Evolutionary conservation across 2,888 invertebrate genomes (phyloP).

Genomic region (Vandiemenella viatica): DNA sequence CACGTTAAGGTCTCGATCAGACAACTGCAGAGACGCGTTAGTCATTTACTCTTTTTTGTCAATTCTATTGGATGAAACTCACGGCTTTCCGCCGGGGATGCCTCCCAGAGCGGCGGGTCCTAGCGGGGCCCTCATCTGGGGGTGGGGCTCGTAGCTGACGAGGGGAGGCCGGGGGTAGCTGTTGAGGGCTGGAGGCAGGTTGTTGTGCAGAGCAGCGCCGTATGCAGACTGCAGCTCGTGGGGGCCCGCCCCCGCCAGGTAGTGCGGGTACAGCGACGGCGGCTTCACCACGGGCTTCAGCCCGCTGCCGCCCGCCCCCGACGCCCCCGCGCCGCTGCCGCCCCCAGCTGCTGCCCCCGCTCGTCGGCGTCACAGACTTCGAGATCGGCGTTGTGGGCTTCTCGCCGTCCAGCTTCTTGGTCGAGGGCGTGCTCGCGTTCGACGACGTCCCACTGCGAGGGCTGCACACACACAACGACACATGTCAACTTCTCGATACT

Average conservation of each 20-base stretch:
- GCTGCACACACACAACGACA: slow-evolving; percentile 61
- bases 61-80: slow-evolving; percentile 36
- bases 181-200: slow-evolving; percentile 45
- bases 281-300: slow-evolving; percentile 36
- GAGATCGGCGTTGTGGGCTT: slow-evolving; percentile 83
- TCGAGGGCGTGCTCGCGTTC: slow-evolving; percentile 79
- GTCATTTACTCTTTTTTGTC: neutral
- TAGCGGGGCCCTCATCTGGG: slow-evolving; percentile 48
- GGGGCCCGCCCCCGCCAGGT: slow-evolving; percentile 38
- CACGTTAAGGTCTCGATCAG: no score
- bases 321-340: slow-evolving; percentile 31
- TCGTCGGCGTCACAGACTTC: slow-evolving; percentile 77
- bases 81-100: slow-evolving; percentile 72
- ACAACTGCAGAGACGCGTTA: neutral
- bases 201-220: slow-evolving; percentile 47
- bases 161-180: slow-evolving; percentile 49
- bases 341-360: slow-evolving; percentile 36
- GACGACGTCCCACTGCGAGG: slow-evolving; percentile 73
- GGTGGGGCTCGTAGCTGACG: slow-evolving; percentile 49
- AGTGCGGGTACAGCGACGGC: slow-evolving; percentile 44
- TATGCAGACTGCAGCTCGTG: slow-evolving; percentile 43
- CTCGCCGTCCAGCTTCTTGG: slow-evolving; percentile 68
- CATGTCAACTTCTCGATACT: slow-evolving; percentile 75
- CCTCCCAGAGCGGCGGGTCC: slow-evolving; percentile 31
- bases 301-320: slow-evolving; percentile 37